phyloP scores from a whole-genome alignment of 2,888 invertebrate species.

The Galerucella pusilla region DNA sequence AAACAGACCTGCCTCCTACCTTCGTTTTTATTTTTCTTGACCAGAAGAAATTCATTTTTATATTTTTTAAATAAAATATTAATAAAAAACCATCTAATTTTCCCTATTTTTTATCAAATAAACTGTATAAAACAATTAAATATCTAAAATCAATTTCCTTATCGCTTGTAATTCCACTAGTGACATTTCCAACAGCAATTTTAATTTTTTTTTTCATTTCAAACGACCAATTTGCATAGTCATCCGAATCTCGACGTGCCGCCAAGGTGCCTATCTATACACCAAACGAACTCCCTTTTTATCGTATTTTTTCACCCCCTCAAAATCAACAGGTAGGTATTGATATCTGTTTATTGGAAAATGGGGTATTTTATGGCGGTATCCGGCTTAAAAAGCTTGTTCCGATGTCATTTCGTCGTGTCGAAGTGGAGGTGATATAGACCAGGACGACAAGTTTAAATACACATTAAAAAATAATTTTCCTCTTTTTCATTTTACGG shows the following conservation, averaged over 20 bases:
- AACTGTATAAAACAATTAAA: not conserved
- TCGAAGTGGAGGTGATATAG: slow-evolving; percentile 36
- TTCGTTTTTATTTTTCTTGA: too few species aligned
- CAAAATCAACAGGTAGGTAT: slow-evolving; percentile 65
- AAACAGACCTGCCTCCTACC: too few species aligned
- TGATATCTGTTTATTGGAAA: slow-evolving; percentile 67
- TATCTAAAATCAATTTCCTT: slow-evolving; percentile 24
- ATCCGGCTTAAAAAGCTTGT: slow-evolving; percentile 60
- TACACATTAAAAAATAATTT: not conserved
- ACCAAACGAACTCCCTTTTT: slow-evolving; percentile 34
- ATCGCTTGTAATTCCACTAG: slow-evolving; percentile 20
- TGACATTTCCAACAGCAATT: slow-evolving; percentile 17
- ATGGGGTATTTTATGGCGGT: slow-evolving; percentile 64
- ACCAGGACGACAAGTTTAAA: slow-evolving; percentile 8
- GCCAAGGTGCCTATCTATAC: slow-evolving; percentile 19
- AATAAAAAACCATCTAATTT: not conserved
- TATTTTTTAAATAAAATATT: too few species aligned
- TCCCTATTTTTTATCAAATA: not conserved
- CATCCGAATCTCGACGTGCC: slow-evolving; percentile 29
- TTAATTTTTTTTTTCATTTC: slow-evolving; percentile 16
- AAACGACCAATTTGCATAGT: slow-evolving; percentile 34
- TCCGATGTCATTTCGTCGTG: slow-evolving; percentile 53
- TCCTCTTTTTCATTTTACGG: not conserved
- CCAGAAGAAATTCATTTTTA: too few species aligned
- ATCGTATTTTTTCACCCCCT: slow-evolving; percentile 52